These are phyloP conservation scores for Tenthredo livida DNA, from an alignment of 2,888 invertebrate species.

Conservation along the genomic window DNA sequence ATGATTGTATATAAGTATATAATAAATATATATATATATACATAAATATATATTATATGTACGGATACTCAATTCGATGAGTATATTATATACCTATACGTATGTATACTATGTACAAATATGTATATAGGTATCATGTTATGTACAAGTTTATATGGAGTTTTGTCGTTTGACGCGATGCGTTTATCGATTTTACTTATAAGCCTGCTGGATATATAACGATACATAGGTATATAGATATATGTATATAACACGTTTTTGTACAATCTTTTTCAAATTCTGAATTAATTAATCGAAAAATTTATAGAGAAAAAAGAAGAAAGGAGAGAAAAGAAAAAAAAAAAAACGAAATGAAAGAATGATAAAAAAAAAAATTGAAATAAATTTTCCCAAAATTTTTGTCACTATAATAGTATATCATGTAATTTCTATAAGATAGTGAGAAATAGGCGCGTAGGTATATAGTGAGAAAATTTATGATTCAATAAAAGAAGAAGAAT, in stretches of 20 bases:
- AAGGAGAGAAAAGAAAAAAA: too few relatives aligned
- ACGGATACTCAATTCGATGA: neutral
- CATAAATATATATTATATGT: neutral
- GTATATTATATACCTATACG: neutral
- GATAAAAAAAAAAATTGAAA: too few relatives aligned
- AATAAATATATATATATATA: neutral
- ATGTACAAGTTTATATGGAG: neutral
- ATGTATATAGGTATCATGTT: neutral
- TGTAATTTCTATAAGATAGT: neutral
- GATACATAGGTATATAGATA: neutral
- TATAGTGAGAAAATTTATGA: neutral
- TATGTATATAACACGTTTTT: neutral
- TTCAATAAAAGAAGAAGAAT: neutral
- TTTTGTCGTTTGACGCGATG: conserved; percentile 19
- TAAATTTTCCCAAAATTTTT: too few relatives aligned
- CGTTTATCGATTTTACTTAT: conserved; percentile 18
- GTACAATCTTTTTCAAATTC: too few relatives aligned
- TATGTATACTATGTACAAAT: neutral
- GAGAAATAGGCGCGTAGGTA: neutral
- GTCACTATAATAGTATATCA: neutral
- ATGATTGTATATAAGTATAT: neutral
- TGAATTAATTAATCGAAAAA: too few relatives aligned
- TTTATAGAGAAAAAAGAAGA: too few relatives aligned
- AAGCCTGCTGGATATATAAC: neutral
- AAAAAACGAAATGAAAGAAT: too few relatives aligned